Evolutionary conservation across 2,113 vertebrate genomes (phyloP).

Genomic region (Pseudorhombus dupliciocellatus): DNA sequence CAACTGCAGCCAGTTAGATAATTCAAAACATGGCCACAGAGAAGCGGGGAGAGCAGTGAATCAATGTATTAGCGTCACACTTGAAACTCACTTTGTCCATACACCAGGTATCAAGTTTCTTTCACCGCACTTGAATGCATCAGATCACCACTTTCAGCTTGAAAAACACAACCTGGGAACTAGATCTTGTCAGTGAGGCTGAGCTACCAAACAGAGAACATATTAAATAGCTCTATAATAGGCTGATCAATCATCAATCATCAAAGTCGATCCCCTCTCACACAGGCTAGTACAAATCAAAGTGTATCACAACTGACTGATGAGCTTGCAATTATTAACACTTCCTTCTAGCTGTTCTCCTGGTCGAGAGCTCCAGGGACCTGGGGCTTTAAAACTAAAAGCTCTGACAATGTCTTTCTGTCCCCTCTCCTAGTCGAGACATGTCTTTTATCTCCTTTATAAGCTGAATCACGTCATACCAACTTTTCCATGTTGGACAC

Average conservation of each 20-base stretch:
- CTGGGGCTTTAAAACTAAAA: no score
- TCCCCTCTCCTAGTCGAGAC: no score
- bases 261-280: no score
- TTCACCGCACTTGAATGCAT: not conserved
- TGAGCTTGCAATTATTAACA: no score
- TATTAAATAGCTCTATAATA: not conserved
- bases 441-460: no score
- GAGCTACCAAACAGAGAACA: not conserved
- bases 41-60: not conserved
- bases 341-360: no score
- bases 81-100: not conserved
- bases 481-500: constrained; percentile 3
- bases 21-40: not conserved
- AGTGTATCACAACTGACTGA: no score
- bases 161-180: not conserved
- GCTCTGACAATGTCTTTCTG: no score
- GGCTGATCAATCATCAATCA: not conserved
- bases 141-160: not conserved
- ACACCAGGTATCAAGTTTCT: not conserved
- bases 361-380: no score
- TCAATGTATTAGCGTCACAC: not conserved
- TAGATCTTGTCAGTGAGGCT: not conserved
- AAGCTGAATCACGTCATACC: no score
- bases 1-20: not conserved
- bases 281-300: no score